phyloP scores from a whole-genome alignment of 2,113 vertebrate species.

The Crotophaga sulcirostris region DNA sequence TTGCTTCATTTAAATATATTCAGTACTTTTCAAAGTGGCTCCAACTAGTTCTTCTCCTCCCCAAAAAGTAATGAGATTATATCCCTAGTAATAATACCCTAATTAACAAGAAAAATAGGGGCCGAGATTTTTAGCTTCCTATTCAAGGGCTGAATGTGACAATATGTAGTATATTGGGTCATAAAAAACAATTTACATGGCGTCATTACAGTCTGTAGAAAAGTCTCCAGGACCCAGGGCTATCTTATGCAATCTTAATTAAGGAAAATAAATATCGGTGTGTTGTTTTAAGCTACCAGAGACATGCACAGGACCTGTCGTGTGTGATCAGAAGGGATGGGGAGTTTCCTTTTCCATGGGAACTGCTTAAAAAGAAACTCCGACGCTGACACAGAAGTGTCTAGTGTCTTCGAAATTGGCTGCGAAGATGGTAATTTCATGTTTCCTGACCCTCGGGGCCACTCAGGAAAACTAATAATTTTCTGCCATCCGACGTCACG shows the following conservation, averaged over 20 bases:
- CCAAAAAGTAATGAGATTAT: conserved; percentile 64
- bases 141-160: conserved; percentile 65
- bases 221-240: conserved; percentile 62
- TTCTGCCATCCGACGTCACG: conserved; percentile 48
- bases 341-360: conserved; percentile 67
- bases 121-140: conserved; percentile 42
- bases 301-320: conserved; percentile 56
- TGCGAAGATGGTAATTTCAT: conserved; percentile 59
- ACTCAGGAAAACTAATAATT: conserved; percentile 40
- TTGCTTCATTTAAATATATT: conserved; percentile 48
- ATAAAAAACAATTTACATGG: conserved; percentile 67
- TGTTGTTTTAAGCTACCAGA: conserved; percentile 64
- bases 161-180: conserved; percentile 58
- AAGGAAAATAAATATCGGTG: conserved; percentile 59
- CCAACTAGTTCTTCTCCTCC: conserved; percentile 56
- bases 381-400: conserved; percentile 11
- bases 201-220: conserved; percentile 60
- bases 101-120: conserved; percentile 65
- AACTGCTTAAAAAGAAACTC: conserved; percentile 15
- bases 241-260: conserved; percentile 68
- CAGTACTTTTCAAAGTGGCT: conserved; percentile 57
- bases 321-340: conserved; percentile 42
- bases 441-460: conserved; percentile 75
- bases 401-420: conserved; percentile 16
- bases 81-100: conserved; percentile 49